Base-by-base conservation (phyloP, 92 coral and sea anemone genomes). In the Meandrina meandrites region DNA sequence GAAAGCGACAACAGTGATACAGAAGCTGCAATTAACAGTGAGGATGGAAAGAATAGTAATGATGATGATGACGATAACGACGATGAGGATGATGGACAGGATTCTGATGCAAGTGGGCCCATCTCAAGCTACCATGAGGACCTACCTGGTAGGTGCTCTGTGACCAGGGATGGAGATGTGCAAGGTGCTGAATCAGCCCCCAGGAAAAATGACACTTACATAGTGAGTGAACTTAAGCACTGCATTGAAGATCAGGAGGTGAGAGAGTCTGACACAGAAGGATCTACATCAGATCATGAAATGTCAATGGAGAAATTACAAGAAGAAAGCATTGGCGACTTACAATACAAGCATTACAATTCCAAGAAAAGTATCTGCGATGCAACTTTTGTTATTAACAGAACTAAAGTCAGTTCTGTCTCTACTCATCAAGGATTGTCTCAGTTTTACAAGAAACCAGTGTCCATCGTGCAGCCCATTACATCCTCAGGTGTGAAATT, bases 21-120 rank as follows among this genome's bases (percentile, higher is more conserved):
- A 0, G 68, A 60, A 22, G 30, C 68, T 60, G 53, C 1, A 4
- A 48, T 48, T 48, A 4, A 48, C 14, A 47, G n/a, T 45, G 45
- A 22, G 31, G 53, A 12, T 48, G 80, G n/a, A 13, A 76, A 73
- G n/a, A 34, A 9, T n/a, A 57, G 71, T 6, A 19, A 37, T 45
- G 60, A 50, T 8, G 48, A 30, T 75, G 80, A 37, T 13, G 71
- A 71, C 0, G 79, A 35, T 16, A 62, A 56, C 0, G 36, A 31
- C 54, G 75, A 57, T 14, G 75, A 5, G 11, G 77, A 51, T 8
- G 88, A 64, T 16, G 82, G 77, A 5, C 78, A 56, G 76, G 88
- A 77, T 40, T 85, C 88, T 31, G 76, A 64, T 68, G 60, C 62
- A 12, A 85, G 88, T 77, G 88, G 88, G 18, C 88, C 81, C 5